phyloP scores from a whole-genome alignment of 35 echinoderm and acorn worm species.

The Stichopus chloronotus region DNA sequence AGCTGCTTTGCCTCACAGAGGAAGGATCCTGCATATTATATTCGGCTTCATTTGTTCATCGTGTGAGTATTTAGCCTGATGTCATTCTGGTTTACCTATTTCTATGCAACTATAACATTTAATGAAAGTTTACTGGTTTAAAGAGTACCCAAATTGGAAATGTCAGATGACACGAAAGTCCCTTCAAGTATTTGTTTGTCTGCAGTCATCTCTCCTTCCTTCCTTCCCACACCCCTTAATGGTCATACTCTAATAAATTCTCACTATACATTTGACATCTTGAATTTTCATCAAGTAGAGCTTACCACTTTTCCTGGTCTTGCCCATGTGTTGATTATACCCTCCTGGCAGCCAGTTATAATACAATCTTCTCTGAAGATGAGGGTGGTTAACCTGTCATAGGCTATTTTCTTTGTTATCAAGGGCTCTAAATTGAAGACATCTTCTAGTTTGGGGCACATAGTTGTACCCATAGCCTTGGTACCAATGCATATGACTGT shows the following conservation, averaged over 20 bases:
- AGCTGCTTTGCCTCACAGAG: too few relatives aligned
- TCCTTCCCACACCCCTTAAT: neutral
- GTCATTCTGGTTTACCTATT: too few relatives aligned
- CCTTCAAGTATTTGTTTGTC: too few relatives aligned
- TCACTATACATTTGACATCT: neutral
- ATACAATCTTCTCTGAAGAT: conserved; percentile 96
- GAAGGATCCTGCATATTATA: too few relatives aligned
- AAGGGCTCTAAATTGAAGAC: conserved; percentile 88
- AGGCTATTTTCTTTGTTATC: conserved; percentile 92
- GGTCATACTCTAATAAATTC: too few relatives aligned
- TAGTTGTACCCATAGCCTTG: conserved; percentile 83
- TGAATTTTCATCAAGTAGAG: conserved; percentile 9
- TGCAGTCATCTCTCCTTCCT: neutral
- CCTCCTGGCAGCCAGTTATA: conserved; percentile 95
- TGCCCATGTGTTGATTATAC: conserved; percentile 97
- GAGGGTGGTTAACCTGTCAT: conserved; percentile 88
- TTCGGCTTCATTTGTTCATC: too few relatives aligned
- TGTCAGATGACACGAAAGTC: too few relatives aligned
- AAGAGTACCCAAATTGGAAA: too few relatives aligned
- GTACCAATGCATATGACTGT: conserved; percentile 79
- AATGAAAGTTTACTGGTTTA: too few relatives aligned
- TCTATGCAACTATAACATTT: too few relatives aligned
- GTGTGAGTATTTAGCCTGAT: too few relatives aligned
- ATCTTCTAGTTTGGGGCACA: conserved; percentile 93
- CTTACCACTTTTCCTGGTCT: conserved; percentile 99